A percentile compares a stretch with the other conserved stretches of the same genome.
Conservation (phyloP, 2,113 vertebrate genomes). For the Microtus montanus region DNA sequence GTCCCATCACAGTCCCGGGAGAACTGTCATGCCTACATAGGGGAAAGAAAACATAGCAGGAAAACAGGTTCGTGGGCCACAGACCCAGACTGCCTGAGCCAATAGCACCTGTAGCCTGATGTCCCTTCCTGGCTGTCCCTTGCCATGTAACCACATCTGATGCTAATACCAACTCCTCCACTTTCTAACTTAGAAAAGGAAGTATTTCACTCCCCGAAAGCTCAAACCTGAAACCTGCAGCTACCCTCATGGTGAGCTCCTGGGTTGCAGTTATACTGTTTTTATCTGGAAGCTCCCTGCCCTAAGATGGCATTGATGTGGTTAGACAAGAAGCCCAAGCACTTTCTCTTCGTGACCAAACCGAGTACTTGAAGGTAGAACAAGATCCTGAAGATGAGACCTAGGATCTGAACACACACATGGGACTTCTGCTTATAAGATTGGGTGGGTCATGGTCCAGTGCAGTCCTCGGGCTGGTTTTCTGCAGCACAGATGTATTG, state of each 20-base stretch:
- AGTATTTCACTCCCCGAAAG: neutral
- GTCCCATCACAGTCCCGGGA: neutral
- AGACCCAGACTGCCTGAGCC: neutral
- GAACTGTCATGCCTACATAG: neutral
- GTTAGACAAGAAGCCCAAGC: neutral
- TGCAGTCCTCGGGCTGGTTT: neutral
- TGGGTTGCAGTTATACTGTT: too few relatives aligned
- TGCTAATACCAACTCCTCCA: neutral
- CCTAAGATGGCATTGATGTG: too few relatives aligned
- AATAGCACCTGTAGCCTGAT: too few relatives aligned
- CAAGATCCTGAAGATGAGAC: neutral
- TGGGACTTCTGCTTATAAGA: neutral
- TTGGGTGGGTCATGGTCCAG: neutral
- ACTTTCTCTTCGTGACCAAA: neutral
- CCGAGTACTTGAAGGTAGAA: neutral
- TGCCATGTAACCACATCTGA: neutral
- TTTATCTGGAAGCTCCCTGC: neutral
- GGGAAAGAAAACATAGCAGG: neutral
- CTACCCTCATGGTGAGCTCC: too few relatives aligned
- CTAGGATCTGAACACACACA: accelerated
- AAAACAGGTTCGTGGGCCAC: neutral
- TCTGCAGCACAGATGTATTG: neutral
- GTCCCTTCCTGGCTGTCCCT: neutral
- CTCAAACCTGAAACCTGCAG: neutral
- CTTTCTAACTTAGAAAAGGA: neutral